Percentiles rank a stretch among this genome's conserved stretches.
phyloP scores from a whole-genome alignment of 2,113 vertebrate species.

The Semnornis frantzii region DNA sequence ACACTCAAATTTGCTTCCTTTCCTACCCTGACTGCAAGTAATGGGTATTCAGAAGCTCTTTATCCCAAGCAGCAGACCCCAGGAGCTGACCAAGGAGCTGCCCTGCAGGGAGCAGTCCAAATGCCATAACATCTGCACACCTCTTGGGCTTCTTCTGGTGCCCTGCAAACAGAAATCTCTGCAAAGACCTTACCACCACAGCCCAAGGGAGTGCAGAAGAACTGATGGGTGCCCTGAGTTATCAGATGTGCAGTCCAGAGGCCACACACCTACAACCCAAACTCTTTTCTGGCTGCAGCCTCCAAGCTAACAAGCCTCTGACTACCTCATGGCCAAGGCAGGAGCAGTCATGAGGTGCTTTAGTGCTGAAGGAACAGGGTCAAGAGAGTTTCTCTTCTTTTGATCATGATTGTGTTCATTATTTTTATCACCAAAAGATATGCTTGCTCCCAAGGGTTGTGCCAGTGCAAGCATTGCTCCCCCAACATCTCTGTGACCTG shows the following conservation, averaged over 20 bases:
- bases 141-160: background rate
- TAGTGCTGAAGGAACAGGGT: background rate
- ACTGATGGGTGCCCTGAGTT: background rate
- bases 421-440: background rate
- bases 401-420: background rate
- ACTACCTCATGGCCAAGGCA: background rate
- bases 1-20: background rate
- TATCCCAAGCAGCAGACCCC: background rate
- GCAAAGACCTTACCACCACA: background rate
- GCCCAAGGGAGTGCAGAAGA: background rate
- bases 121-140: background rate
- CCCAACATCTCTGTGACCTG: no score
- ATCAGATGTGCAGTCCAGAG: background rate
- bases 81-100: background rate
- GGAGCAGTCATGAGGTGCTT: background rate
- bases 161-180: background rate
- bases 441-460: rapidly evolving
- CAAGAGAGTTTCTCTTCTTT: background rate
- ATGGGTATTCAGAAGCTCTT: background rate
- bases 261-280: background rate
- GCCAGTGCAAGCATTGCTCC: background rate
- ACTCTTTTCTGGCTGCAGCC: background rate
- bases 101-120: background rate
- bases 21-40: background rate
- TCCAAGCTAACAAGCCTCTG: background rate